Evolutionary conservation across 1,140 invertebrate genomes (phyloP), one percentile per base, ranked within the genome.

Genomic region (Musca vetustissima): DNA sequence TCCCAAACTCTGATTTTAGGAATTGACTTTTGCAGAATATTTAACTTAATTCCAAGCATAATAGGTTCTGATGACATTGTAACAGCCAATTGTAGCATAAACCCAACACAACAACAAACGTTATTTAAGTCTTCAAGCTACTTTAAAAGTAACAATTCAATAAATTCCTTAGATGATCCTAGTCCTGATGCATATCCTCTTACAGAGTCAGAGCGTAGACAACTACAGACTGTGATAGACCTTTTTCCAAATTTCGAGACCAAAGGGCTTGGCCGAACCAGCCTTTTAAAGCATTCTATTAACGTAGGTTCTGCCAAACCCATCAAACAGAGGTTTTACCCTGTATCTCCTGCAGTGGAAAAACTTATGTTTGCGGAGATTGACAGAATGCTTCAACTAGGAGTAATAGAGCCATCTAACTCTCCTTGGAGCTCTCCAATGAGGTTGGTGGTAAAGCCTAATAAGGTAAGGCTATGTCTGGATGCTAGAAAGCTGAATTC

Each of bases 401-500:
- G n/a, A n/a, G n/a, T n/a, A n/a, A n/a, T 79, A 1, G 74, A 77
- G 50, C 28, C 4, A 15, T 66, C 57, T 1, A 1, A n/a, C 14
- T 67, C 68, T n/a, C 28, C 67, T 1, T 72, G 68, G 70, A 64
- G 52, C 14, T 67, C 66, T 28, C 71, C 71, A 22, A 25, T 70
- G 36, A 47, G 17, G 1, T 64, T 80, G 21, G 76, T 78, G 1
- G 59, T 70, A 66, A 79, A 81, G 14, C 74, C 77, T 43, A 71
- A 71, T 0, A 72, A 72, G 36, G 61, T 71, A 4, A 36, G 78
- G 0, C 72, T 80, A 15, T 81, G 79, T 57, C 65, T 82, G 0
- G 76, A 81, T 68, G 77, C 66, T 49, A 47, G 80, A 4, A 74
- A 74, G 17, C 11, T 80, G 0, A 80, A 82, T 71, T 48, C 48